Base-by-base conservation (phyloP, 2,888 invertebrate species). In the Drosophila helvetica region DNA sequence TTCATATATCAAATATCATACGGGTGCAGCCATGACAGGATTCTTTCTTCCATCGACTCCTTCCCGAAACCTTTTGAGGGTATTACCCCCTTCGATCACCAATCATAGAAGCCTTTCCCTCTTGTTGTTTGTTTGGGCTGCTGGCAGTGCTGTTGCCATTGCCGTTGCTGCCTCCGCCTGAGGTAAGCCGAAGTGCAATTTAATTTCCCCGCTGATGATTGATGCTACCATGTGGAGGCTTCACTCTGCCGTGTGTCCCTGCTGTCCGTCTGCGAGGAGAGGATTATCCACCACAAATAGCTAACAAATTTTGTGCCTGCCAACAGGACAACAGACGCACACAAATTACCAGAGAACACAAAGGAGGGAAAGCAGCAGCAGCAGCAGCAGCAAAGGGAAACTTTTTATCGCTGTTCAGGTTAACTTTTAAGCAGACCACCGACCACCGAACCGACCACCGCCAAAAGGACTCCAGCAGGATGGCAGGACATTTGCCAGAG, bases 401-500 rank as follows among this genome's bases (percentile, higher is more conserved):
- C 61, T 82, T 83, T 86, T 30, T 10, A 81, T 76, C 85, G 70
- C 54, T 52, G 46, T 51, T 9, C 86, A 80, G 79, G 66, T 72
- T 82, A 61, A 61, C 64, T 63, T 53, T 33, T 50, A 19, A 51
- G 63, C 33, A 57, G 64, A 47, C 53, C 54, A 79, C 2, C 38
- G 38, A 38, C 33, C 33, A 38, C 33, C 33, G 6, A 5, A 38
- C 6, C n/a, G n/a, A n/a, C n/a, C n/a, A n/a, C n/a, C 5, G 7
- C 38, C 38, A 53, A 52, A 50, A 80, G 86, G 73, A 85, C 82
- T 69, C 18, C 51, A 48, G 7, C 50, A 46, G 45, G 25, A 56
- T 45, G 38, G 77, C 43, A 65, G 70, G 69, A 75, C 80, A 82
- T 74, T 76, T 74, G 74, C 79, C 71, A 54, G 71, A 85, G 88